Evolutionary conservation across 2,113 vertebrate species (phyloP).

Genomic region (Xiphophorus maculatus): DNA sequence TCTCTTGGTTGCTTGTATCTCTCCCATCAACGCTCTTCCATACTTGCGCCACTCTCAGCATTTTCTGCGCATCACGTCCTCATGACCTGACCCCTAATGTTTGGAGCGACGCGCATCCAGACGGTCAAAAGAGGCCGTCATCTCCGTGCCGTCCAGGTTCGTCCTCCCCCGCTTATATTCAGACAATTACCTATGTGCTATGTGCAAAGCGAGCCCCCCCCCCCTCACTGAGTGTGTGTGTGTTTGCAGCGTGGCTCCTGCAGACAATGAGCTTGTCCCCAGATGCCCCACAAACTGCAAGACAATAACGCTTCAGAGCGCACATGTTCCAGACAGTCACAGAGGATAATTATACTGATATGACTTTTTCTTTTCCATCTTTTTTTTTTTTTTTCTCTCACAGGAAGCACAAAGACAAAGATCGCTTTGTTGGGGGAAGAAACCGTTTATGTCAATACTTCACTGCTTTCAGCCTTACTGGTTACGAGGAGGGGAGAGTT

Average conservation of each 20-base stretch:
- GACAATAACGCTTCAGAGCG: slow-evolving; percentile 43
- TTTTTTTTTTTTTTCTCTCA: background rate
- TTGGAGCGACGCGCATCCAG: slow-evolving; percentile 30
- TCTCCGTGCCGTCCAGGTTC: slow-evolving; percentile 24
- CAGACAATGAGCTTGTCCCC: slow-evolving; percentile 48
- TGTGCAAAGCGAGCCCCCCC: slow-evolving; percentile 20
- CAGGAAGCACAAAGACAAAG: background rate
- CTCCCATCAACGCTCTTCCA: background rate
- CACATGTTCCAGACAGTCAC: slow-evolving; percentile 45
- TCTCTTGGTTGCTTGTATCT: background rate
- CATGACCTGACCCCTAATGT: slow-evolving; percentile 24
- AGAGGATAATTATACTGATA: slow-evolving; percentile 15
- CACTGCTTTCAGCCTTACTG: background rate
- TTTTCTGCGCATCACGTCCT: slow-evolving; percentile 12
- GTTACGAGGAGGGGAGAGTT: background rate
- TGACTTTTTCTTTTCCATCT: background rate
- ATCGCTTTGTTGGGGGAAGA: background rate
- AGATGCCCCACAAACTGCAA: slow-evolving; percentile 45
- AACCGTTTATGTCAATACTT: background rate
- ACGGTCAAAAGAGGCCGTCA: slow-evolving; percentile 53
- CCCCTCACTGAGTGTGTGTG: background rate
- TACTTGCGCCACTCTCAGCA: background rate
- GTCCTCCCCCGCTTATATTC: slow-evolving; percentile 33
- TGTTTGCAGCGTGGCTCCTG: slow-evolving; percentile 17
- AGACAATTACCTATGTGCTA: slow-evolving; percentile 44